Conservation (phyloP, 2,797 vertebrate genomes). For the Triplophysa yarkandensis region DNA sequence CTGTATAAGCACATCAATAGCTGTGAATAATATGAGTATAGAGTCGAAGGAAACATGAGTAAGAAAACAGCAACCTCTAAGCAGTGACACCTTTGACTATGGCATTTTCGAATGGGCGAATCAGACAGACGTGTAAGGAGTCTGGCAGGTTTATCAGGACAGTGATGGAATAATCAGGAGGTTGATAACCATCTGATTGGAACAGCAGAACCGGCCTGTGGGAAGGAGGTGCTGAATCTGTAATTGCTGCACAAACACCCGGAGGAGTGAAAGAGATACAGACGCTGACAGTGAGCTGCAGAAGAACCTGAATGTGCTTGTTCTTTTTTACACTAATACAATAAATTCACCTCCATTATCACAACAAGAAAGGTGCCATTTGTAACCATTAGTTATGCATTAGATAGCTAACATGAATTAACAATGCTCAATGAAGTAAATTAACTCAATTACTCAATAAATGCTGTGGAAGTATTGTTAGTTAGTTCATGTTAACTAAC, state of each 20-base stretch:
- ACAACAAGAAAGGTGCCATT: too few relatives aligned
- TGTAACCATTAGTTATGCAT: too few relatives aligned
- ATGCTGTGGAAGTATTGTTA: too few relatives aligned
- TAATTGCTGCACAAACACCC: constrained; percentile 6
- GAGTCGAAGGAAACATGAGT: not conserved
- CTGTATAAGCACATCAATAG: not conserved
- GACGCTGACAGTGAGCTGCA: not conserved
- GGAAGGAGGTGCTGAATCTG: not conserved
- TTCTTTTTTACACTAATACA: not conserved
- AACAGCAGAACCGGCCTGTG: constrained; percentile 35
- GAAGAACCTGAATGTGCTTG: not conserved
- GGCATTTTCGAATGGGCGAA: constrained; percentile 1
- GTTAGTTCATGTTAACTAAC: too few relatives aligned
- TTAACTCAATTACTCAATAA: too few relatives aligned
- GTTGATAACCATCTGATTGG: constrained; percentile 49
- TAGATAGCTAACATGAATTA: too few relatives aligned
- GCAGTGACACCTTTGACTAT: not conserved
- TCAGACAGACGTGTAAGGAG: constrained; percentile 16
- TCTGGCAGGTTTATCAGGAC: constrained; percentile 32
- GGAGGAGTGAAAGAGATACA: constrained; percentile 1
- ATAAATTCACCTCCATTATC: too few relatives aligned
- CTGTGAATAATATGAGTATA: not conserved
- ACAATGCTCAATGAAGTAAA: too few relatives aligned
- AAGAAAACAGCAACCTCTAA: not conserved
- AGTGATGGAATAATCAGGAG: constrained; percentile 44